Base-by-base conservation (phyloP, 2,797 vertebrate species). In the Microchirus variegatus region DNA sequence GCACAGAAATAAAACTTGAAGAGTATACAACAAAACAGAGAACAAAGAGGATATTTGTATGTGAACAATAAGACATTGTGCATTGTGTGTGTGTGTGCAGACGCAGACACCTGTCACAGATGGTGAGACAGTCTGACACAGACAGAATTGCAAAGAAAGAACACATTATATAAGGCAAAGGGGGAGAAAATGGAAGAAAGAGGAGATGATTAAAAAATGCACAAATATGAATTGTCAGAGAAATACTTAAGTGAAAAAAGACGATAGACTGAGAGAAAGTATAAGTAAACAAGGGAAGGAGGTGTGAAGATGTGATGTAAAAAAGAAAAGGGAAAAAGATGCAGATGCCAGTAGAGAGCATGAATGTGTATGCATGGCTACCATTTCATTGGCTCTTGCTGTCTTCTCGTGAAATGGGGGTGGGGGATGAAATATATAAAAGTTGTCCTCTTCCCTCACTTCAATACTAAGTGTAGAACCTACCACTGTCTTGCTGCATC, bases 291-390 rank as follows among this genome's bases (percentile, higher is more conserved):
- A 3, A n/a, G 3, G 36, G 15, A 47, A 57, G 16, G 44, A 2
- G 8, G 51, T 10, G 12, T 4, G 7, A 35, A 31, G 16, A 26
- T 16, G 19, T 44, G 46, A 35, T 18, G 16, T 42, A 1, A 42
- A 45, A 36, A 38, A 44, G 64, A 52, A 64, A 53, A 0, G 51
- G 26, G 26, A 8, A 35, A 64, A 78, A 75, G 41, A n/a, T 63
- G 81, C 84, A 82, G 81, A 84, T 66, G 79, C 35, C 38, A 51
- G 75, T 43, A 55, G 19, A 10, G 55, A 16, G 56, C 19, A 14
- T n/a, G 62, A 14, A 37, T 43, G 43, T 70, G 45, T 36, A 16
- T 47, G 37, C 26, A 48, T 10, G 66, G 69, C 63, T 48, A 62
- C 58, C 44, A 17, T 75, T 81, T 71, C 59, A 67, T 74, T 60